Evolutionary conservation across 2,888 invertebrate species (phyloP), one percentile per base, ranked within the genome.

Genomic region (Charanyca ferruginea): DNA sequence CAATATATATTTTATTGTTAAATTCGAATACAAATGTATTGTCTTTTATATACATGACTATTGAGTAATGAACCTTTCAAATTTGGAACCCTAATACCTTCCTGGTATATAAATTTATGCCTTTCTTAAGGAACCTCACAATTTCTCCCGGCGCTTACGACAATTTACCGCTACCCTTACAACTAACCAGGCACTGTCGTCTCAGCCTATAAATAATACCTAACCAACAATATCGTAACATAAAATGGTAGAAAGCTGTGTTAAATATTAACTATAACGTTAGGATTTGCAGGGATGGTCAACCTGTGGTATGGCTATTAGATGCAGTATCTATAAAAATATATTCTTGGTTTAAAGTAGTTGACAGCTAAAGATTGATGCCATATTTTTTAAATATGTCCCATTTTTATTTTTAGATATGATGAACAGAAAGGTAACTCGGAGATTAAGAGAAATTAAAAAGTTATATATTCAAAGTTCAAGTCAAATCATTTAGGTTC

Each of bases 221-320:
- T 48, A 66, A 42, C 66, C 68, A 77, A 73, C 76, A 79, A 75
- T 75, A 81, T 77, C 63, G 58, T 57, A 66, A 67, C 78, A 76
- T 73, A 72, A 71, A 80, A 73, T 79, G 69, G 65, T 59, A 61
- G 73, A 82, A 75, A 74, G 73, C 70, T 71, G 53, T 66, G 65
- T 81, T 81, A 73, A 76, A 76, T 78, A 77, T 74, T 66, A 74
- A 80, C 60, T 73, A 64, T 76, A 70, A 69, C 70, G 72, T 73
- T 65, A 67, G 60, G 13, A 18, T 57, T 28, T 47, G 42, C 62
- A 72, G 63, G 69, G 70, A 47, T 61, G 60, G 22, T 11, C 47
- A 49, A 49, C 28, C 18, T 35, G 48, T 25, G 16, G 42, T n/a
- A 4, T 41, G 20, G 42, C 9, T 25, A 22, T 16, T 13, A 18